phyloP scores from a whole-genome alignment of 2,797 vertebrate genomes.

The Protosalanx chinensis region DNA sequence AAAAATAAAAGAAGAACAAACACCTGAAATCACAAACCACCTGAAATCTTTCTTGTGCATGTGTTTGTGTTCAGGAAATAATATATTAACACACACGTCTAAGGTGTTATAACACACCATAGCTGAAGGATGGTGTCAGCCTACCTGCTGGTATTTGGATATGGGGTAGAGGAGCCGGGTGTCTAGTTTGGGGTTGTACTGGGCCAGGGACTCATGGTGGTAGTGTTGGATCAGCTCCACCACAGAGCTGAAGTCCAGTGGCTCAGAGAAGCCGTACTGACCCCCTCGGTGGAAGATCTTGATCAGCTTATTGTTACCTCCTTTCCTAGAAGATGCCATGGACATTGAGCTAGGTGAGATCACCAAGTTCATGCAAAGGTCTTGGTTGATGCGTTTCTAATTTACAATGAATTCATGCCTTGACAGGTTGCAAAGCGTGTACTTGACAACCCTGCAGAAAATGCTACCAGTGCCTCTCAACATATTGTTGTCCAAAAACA shows the following conservation, averaged over 20 bases:
- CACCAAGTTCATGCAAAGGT: not conserved
- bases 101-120: too few relatives aligned
- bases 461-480: not conserved
- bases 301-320: slow-evolving; percentile 89
- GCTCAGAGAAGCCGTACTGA: slow-evolving; percentile 89
- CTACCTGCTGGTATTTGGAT: slow-evolving; percentile 88
- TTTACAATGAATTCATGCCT: not conserved
- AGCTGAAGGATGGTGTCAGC: too few relatives aligned
- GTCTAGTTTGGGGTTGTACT: slow-evolving; percentile 91
- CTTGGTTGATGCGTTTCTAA: too few relatives aligned
- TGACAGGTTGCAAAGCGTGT: too few relatives aligned
- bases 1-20: not conserved
- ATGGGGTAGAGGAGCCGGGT: slow-evolving; percentile 85
- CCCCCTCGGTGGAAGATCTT: slow-evolving; percentile 86
- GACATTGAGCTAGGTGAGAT: not conserved
- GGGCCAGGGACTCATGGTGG: slow-evolving; percentile 84
- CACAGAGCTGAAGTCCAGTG: slow-evolving; percentile 82
- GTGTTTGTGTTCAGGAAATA: too few relatives aligned
- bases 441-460: too few relatives aligned
- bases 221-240: slow-evolving; percentile 88
- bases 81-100: too few relatives aligned
- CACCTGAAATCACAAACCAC: not conserved
- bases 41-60: not conserved
- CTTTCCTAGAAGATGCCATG: slow-evolving; percentile 75
- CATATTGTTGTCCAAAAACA: not conserved